phyloP scores from a whole-genome alignment of 1,140 invertebrate species.

The Helicoverpa zea region DNA sequence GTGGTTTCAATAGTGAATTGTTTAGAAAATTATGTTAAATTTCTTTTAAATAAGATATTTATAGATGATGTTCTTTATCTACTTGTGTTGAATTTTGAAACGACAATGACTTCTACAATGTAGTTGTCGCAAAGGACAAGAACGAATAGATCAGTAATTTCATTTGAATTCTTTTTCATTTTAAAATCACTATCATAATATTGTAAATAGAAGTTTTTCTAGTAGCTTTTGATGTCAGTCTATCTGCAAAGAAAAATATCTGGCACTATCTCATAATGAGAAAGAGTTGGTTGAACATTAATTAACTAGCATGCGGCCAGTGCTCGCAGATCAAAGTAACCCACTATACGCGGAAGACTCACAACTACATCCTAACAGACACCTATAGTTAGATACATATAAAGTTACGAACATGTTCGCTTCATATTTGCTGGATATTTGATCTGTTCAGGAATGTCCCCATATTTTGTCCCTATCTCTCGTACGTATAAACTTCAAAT shows the following conservation, averaged over 20 bases:
- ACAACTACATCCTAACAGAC: background rate
- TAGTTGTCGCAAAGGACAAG: too few relatives aligned
- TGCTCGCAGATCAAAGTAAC: slow-evolving; percentile 6
- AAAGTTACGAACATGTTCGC: slow-evolving; percentile 2
- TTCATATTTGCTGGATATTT: slow-evolving; percentile 33
- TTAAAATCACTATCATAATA: too few relatives aligned
- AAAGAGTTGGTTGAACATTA: background rate
- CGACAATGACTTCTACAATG: too few relatives aligned
- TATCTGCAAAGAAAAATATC: background rate
- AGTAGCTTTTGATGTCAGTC: too few relatives aligned
- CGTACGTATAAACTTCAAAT: slow-evolving; percentile 18
- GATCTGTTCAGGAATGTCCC: slow-evolving; percentile 23
- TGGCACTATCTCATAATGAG: slow-evolving; percentile 4
- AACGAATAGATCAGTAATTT: too few relatives aligned
- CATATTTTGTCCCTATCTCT: slow-evolving; percentile 33
- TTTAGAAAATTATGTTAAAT: too few relatives aligned
- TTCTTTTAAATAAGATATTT: too few relatives aligned
- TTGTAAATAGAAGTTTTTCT: too few relatives aligned
- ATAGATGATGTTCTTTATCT: too few relatives aligned
- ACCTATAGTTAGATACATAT: background rate
- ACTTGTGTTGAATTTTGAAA: too few relatives aligned
- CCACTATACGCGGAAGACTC: background rate
- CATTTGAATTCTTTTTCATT: background rate
- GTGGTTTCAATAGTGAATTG: too few relatives aligned
- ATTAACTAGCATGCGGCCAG: slow-evolving; percentile 7